A percentile compares a stretch with the other conserved stretches of the same genome.
phyloP scores from a whole-genome alignment of 1,140 invertebrate genomes.

The Microplitis mediator region DNA sequence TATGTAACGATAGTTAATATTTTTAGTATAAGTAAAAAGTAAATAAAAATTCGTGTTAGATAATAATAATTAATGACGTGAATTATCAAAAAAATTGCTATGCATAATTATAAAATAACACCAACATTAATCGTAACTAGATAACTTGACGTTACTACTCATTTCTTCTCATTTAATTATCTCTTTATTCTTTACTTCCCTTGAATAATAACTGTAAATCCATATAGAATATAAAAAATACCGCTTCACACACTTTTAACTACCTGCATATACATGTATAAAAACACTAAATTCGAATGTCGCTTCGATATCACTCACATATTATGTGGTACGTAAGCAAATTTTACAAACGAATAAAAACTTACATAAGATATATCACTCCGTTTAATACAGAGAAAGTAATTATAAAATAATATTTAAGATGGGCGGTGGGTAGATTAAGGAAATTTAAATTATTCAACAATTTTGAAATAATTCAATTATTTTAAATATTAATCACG shows the following conservation, averaged over 20 bases:
- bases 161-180: slow-evolving; percentile 12
- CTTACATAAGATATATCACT: slow-evolving; percentile 31
- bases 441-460: slow-evolving; percentile 2
- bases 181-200: slow-evolving; percentile 20
- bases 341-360: slow-evolving; percentile 9
- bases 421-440: slow-evolving; percentile 27
- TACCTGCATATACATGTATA: slow-evolving; percentile 33
- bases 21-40: neutral
- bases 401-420: slow-evolving; percentile 34
- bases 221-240: slow-evolving; percentile 53
- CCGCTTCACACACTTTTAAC: slow-evolving; percentile 33
- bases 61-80: slow-evolving; percentile 8
- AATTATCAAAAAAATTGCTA: slow-evolving; percentile 7
- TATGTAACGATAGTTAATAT: too few species aligned
- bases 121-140: neutral
- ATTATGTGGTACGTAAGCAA: slow-evolving; percentile 7
- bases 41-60: neutral
- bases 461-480: neutral
- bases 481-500: neutral
- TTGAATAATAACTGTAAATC: slow-evolving; percentile 46
- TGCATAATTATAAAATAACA: neutral
- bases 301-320: slow-evolving; percentile 2
- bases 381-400: slow-evolving; percentile 30
- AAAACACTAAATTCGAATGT: slow-evolving; percentile 35
- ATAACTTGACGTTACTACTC: neutral